These are phyloP conservation scores for Peromyscus leucopus DNA, from an alignment of 2,113 vertebrate species.

Conservation along the genomic window DNA sequence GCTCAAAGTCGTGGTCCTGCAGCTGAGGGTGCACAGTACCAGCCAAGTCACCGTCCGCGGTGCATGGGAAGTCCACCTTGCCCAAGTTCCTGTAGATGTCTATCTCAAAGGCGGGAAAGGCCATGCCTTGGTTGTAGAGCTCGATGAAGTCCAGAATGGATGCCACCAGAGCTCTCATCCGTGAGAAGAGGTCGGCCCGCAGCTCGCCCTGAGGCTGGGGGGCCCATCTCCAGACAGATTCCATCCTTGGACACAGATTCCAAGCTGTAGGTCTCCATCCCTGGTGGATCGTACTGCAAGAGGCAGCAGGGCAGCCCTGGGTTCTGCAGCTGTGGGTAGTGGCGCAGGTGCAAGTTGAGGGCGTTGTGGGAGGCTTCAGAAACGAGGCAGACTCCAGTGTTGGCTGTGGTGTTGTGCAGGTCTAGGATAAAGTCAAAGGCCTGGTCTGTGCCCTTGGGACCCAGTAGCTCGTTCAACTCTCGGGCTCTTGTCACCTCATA, in stretches of 20 bases:
- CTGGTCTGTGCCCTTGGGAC: slow-evolving; percentile 85
- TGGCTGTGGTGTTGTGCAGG: slow-evolving; percentile 91
- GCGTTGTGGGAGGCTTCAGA: slow-evolving; percentile 71
- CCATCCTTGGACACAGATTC: not conserved
- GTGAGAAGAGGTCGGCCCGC: slow-evolving; percentile 87
- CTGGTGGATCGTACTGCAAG: accelerated
- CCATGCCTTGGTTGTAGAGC: slow-evolving; percentile 82
- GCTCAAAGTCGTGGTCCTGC: slow-evolving; percentile 79
- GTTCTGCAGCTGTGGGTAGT: slow-evolving; percentile 81
- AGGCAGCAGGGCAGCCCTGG: not conserved
- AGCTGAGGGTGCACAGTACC: slow-evolving; percentile 63
- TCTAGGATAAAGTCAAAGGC: slow-evolving; percentile 90
- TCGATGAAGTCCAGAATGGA: slow-evolving; percentile 88
- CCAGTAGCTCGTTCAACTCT: slow-evolving; percentile 88
- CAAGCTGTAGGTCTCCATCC: not conserved
- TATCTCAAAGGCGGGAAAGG: slow-evolving; percentile 82
- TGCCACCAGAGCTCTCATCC: slow-evolving; percentile 86
- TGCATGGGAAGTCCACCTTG: slow-evolving; percentile 86
- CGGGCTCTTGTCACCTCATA: slow-evolving; percentile 87
- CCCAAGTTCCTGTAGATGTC: slow-evolving; percentile 80
- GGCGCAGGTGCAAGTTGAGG: slow-evolving; percentile 89
- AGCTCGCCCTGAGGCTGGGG: slow-evolving; percentile 90
- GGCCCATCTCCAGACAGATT: slow-evolving; percentile 89
- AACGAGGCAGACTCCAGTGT: slow-evolving; percentile 89
- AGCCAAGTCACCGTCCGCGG: not conserved